phyloP scores from a whole-genome alignment of 2,113 vertebrate species.

The Melanotaenia duboulayi region DNA sequence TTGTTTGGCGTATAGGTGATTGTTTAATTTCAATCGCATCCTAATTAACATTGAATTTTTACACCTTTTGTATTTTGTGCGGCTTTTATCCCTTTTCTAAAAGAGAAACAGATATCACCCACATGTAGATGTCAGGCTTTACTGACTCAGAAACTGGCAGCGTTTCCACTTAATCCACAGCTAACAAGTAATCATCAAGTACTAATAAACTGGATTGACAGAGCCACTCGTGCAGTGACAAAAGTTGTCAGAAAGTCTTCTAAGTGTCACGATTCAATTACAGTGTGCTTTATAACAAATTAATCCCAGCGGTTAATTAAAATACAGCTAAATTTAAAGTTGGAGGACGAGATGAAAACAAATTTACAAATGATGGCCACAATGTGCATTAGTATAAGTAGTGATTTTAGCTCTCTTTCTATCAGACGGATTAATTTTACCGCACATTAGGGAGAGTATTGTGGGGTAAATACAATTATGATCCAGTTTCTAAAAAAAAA shows the following conservation, averaged over 20 bases:
- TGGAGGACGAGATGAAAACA: conserved; percentile 8
- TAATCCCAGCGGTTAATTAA: conserved; percentile 33
- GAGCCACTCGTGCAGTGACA: conserved; percentile 35
- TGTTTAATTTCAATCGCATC: conserved; percentile 63
- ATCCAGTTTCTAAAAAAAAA: too few species aligned
- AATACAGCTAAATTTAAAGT: conserved; percentile 18
- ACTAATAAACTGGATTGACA: conserved; percentile 64
- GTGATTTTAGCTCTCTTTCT: conserved; percentile 20
- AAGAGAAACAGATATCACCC: conserved; percentile 18
- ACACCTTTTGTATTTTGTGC: conserved; percentile 28
- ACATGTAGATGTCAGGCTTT: neutral
- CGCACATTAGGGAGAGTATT: too few species aligned
- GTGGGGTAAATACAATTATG: too few species aligned
- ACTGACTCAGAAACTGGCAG: conserved; percentile 11
- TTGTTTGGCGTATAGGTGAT: conserved; percentile 52
- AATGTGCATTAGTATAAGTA: conserved; percentile 12
- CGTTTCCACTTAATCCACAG: conserved; percentile 55
- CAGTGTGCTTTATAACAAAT: conserved; percentile 43
- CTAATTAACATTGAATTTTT: conserved; percentile 52
- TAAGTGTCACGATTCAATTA: conserved; percentile 62
- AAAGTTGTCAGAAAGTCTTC: conserved; percentile 54
- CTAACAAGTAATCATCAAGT: conserved; percentile 69
- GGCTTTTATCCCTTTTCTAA: conserved; percentile 37
- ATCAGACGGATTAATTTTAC: neutral
- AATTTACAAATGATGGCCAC: conserved; percentile 11